Evolutionary conservation across 2,888 invertebrate genomes (phyloP).

Genomic region (Trissoscelio sp.): DNA sequence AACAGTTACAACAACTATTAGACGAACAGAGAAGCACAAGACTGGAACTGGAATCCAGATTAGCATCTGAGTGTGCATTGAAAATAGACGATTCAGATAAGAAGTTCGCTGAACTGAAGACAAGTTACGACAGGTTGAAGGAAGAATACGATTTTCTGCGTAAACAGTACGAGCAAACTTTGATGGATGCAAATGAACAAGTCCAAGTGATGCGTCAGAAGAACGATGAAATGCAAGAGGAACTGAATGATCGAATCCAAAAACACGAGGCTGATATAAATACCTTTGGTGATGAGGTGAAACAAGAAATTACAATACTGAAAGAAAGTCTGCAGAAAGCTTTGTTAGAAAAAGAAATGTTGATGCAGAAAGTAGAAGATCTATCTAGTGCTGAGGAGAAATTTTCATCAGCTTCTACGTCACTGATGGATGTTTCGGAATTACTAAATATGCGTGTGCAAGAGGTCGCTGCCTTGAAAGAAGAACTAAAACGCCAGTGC

Average conservation of each 20-base stretch:
- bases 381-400: constrained; percentile 82
- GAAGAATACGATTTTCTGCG: constrained; percentile 74
- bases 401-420: constrained; percentile 65
- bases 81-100: constrained; percentile 73
- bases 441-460: constrained; percentile 76
- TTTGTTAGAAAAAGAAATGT: constrained; percentile 75
- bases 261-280: constrained; percentile 71
- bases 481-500: constrained; percentile 76
- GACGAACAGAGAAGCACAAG: constrained; percentile 84
- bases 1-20: constrained; percentile 85
- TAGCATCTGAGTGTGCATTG: constrained; percentile 62
- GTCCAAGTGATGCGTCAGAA: constrained; percentile 72
- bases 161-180: constrained; percentile 75
- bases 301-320: constrained; percentile 62
- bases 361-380: constrained; percentile 80
- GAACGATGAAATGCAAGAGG: constrained; percentile 74
- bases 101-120: constrained; percentile 71
- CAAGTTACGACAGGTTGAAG: constrained; percentile 71
- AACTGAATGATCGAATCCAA: constrained; percentile 71
- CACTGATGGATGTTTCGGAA: constrained; percentile 77
- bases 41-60: constrained; percentile 71
- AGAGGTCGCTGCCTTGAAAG: constrained; percentile 78
- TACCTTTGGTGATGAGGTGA: constrained; percentile 60
- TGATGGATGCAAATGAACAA: constrained; percentile 77
- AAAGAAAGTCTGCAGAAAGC: constrained; percentile 65